Evolutionary conservation across 2,797 vertebrate genomes (phyloP), one percentile per base, ranked within the genome.

Genomic region (Poecile montanus): DNA sequence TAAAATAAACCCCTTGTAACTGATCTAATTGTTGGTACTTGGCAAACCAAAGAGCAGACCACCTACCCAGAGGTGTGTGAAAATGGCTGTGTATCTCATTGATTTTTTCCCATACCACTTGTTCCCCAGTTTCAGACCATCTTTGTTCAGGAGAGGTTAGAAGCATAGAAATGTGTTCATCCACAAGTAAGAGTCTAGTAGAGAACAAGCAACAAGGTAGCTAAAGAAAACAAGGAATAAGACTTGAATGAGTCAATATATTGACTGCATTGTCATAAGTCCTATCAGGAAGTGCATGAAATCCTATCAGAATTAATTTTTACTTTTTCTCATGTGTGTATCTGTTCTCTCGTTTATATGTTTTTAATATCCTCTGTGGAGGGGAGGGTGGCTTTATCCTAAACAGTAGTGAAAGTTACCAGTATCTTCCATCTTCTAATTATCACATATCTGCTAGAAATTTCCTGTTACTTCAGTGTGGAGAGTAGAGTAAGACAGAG

Each of bases 1-100:
- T 96, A 90, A 93, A 94, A 94, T 94, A 92, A 91, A 27, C 38
- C 18, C 27, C 30, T 60, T 92, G 53, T 86, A 88, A 71, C 40
- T 71, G 67, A 85, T 88, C 56, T 93, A 32, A 58, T 81, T 86
- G 78, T 76, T 85, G 47, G 47, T 85, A 34, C 81, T 68, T 88
- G 42, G 54, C 62, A 34, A 51, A 50, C 73, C 56, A 70, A 83
- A 93, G 76, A 91, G 57, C 76, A 84, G 85, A 88, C 76, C 85
- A 91, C 82, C 79, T 88, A 63, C 80, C 48, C 48, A 53, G 56
- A 86, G 80, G 67, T 91, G 63, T 87, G 67, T 94, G 85, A 51
- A 84, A 85, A 85, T 53, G 75, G 71, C 85, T 82, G 57, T 73
- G 11, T 60, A 7, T 81, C 42, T 62, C 45, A 21, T 54, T 34